A percentile compares a stretch with the other conserved stretches of the same genome.
Evolutionary conservation across 2,797 vertebrate genomes (phyloP).

Genomic region (Paratrypauchen microcephalus): DNA sequence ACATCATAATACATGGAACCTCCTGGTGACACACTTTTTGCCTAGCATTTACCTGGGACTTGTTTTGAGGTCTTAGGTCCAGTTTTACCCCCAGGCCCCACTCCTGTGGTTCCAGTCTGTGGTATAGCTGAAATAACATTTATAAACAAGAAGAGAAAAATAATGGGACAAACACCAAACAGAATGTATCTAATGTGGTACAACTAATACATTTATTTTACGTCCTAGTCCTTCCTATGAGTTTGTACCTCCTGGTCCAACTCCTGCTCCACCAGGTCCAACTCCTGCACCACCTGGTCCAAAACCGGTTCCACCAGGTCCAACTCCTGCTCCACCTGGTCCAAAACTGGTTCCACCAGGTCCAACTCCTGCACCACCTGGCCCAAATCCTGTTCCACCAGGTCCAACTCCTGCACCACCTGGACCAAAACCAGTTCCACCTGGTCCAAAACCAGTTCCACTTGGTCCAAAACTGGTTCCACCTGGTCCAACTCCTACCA

Average conservation of each 20-base stretch:
- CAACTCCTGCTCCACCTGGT: slow-evolving; percentile 3
- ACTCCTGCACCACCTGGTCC: slow-evolving; percentile 17
- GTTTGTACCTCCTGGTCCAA: neutral
- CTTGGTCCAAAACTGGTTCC: slow-evolving; percentile 20
- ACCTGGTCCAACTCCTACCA: slow-evolving; percentile 29
- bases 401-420: slow-evolving; percentile 10
- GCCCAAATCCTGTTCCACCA: slow-evolving; percentile 26
- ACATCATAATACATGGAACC: neutral
- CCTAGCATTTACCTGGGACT: slow-evolving; percentile 66
- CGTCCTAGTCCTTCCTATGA: neutral
- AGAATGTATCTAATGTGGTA: neutral
- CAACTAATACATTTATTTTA: neutral
- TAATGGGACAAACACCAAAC: neutral
- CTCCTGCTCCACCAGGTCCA: slow-evolving; percentile 17
- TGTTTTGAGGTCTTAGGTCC: slow-evolving; percentile 68
- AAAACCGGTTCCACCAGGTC: slow-evolving; percentile 24
- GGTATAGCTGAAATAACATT: slow-evolving; percentile 49
- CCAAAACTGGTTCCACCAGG: slow-evolving; percentile 13
- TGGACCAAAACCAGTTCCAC: slow-evolving; percentile 21
- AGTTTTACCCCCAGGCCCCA: slow-evolving; percentile 58
- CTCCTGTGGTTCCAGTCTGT: slow-evolving; percentile 58
- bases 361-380: slow-evolving; percentile 20
- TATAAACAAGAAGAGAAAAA: neutral
- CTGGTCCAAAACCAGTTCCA: slow-evolving; percentile 15
- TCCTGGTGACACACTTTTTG: neutral